Conservation (phyloP, 2,113 vertebrate genomes). For the Ictalurus punctatus region DNA sequence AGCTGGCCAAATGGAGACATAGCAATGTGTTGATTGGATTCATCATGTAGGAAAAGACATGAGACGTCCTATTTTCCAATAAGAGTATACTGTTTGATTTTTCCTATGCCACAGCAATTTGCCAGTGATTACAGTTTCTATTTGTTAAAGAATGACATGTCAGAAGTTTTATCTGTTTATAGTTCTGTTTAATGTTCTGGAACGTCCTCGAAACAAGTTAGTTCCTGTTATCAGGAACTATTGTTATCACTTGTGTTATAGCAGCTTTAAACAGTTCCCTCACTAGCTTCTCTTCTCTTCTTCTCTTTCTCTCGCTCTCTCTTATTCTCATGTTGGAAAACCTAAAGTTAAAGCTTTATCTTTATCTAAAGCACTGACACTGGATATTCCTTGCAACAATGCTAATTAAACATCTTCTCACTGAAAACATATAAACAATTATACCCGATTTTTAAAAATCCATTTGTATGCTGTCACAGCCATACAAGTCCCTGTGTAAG, state of each 20-base stretch:
- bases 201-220: neutral
- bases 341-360: neutral
- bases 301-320: neutral
- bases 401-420: neutral
- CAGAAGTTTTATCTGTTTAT: neutral
- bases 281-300: neutral
- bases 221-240: neutral
- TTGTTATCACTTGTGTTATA: neutral
- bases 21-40: neutral
- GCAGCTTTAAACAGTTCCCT: neutral
- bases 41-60: neutral
- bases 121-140: neutral
- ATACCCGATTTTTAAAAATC: neutral
- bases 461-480: neutral
- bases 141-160: neutral
- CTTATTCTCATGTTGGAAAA: neutral
- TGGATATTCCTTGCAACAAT: neutral
- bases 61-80: neutral
- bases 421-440: neutral
- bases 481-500: neutral
- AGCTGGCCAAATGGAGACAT: conserved; percentile 8
- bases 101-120: neutral
- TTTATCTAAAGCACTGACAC: neutral
- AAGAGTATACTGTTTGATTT: neutral
- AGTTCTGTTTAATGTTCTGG: neutral